Evolutionary conservation across 2,113 vertebrate species (phyloP), one percentile per base, ranked within the genome.

Genomic region (Camarhynchus parvulus): DNA sequence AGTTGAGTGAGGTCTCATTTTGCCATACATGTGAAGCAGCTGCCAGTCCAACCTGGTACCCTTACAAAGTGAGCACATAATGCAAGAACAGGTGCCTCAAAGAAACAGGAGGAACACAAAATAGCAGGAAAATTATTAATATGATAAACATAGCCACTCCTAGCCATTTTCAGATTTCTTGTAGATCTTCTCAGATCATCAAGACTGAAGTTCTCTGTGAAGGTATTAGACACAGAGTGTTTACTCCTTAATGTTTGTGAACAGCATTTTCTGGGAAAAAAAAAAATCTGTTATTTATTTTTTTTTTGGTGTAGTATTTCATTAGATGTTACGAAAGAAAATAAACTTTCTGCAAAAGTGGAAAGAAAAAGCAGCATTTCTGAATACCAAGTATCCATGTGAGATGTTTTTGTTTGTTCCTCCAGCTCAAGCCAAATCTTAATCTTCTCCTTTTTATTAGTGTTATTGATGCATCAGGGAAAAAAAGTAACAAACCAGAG

Each of bases 401-500:
- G 42, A 96, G 58, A 92, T 76, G 28, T 21, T 86, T 91, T 92
- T 86, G 69, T 95, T 95, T 95, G 80, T 79, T 88, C 25, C 37
- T 78, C 37, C 41, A 72, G 62, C 0, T 2, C 66, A 94, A 96
- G 92, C 87, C 83, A 83, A 93, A 68, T 56, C 77, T 76, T 84
- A 90, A 94, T 92, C 82, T 87, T 27, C 35, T 88, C 37, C 41
- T 91, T 94, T 93, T 95, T 95, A 79, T 94, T 94, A 91, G 80
- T 13, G 15, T 95, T 95, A 96, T 77, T 96, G 92, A 92, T 95
- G 80, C 85, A 87, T 89, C 75, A 53, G 22, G 90, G 91, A n/a
- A 86, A 91, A 87, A 74, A 93, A 92, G 33, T 81, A 96, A 96
- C 83, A 61, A 93, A 93, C n/a, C 69, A 95, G 70, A 94, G 46